These are phyloP conservation scores for Chymomyza costata DNA, from an alignment of 1,140 invertebrate species.

Conservation along the genomic window DNA sequence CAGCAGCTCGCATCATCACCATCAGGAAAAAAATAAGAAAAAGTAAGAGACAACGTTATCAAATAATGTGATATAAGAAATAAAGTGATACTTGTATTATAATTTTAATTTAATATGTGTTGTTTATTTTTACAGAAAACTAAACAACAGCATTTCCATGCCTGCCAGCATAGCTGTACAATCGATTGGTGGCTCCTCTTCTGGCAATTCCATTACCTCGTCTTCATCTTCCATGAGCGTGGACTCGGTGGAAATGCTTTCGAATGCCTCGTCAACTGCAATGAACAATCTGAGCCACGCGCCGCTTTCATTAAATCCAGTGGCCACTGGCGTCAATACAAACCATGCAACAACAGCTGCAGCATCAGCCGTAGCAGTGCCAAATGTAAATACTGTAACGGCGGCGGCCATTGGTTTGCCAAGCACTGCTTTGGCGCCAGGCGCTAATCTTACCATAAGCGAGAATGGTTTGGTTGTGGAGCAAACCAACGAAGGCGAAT, in stretches of 20 bases:
- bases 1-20: constrained; percentile 19
- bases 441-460: constrained; percentile 44
- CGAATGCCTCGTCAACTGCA: constrained; percentile 10
- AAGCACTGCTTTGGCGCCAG: constrained; percentile 25
- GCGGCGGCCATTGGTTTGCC: constrained; percentile 25
- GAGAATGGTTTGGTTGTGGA: constrained; percentile 75
- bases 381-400: constrained; percentile 9
- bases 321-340: too few species aligned
- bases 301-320: too few species aligned
- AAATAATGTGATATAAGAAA: background rate
- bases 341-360: constrained; percentile 1
- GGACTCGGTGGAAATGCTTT: constrained; percentile 52
- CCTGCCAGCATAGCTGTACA: constrained; percentile 28
- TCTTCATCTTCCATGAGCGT: constrained; percentile 50
- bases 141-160: constrained; percentile 27
- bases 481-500: constrained; percentile 81
- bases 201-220: constrained; percentile 47
- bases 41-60: constrained; percentile 25
- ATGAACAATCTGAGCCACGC: constrained; percentile 18
- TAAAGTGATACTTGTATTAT: background rate
- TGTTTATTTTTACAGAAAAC: constrained; percentile 34
- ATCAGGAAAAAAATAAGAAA: constrained; percentile 65
- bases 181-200: constrained; percentile 23
- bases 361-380: constrained; percentile 1
- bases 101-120: constrained; percentile 5